phyloP scores from a whole-genome alignment of 1,140 invertebrate species.

The Heliconius congener region DNA sequence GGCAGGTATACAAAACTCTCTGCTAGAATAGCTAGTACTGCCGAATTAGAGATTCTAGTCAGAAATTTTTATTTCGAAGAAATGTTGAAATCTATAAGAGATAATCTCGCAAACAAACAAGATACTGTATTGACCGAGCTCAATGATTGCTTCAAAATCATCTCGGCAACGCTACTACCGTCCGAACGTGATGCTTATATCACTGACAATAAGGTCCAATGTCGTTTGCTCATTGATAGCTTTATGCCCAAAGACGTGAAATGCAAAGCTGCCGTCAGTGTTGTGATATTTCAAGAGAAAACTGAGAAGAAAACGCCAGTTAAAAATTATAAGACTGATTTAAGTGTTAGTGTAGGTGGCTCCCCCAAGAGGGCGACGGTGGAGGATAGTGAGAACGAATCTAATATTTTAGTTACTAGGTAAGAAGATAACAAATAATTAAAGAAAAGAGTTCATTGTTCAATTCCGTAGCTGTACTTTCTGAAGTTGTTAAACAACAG shows the following conservation, averaged over 20 bases:
- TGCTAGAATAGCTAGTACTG: conserved; percentile 88
- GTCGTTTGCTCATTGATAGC: conserved; percentile 81
- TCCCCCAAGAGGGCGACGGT: conserved; percentile 57
- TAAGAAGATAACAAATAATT: conserved; percentile 39
- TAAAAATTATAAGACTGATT: conserved; percentile 80
- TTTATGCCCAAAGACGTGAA: conserved; percentile 82
- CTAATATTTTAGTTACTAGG: conserved; percentile 69
- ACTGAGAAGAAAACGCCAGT: conserved; percentile 63
- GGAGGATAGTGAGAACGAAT: conserved; percentile 52
- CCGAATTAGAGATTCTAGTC: conserved; percentile 87
- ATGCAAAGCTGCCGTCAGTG: conserved; percentile 82
- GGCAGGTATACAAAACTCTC: conserved; percentile 86
- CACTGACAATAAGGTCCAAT: conserved; percentile 83
- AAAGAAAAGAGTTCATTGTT: too few relatives aligned
- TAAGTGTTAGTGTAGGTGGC: conserved; percentile 70
- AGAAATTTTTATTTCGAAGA: conserved; percentile 89
- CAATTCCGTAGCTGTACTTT: too few relatives aligned
- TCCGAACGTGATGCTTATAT: conserved; percentile 78
- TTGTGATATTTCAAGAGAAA: conserved; percentile 73
- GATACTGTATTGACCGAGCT: conserved; percentile 78
- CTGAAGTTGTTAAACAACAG: too few relatives aligned
- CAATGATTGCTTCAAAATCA: conserved; percentile 76
- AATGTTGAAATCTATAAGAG: conserved; percentile 86
- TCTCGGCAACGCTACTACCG: conserved; percentile 70
- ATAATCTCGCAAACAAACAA: conserved; percentile 68